phyloP scores from a whole-genome alignment of 1,140 invertebrate genomes.

The Cheumatopsyche charites region DNA sequence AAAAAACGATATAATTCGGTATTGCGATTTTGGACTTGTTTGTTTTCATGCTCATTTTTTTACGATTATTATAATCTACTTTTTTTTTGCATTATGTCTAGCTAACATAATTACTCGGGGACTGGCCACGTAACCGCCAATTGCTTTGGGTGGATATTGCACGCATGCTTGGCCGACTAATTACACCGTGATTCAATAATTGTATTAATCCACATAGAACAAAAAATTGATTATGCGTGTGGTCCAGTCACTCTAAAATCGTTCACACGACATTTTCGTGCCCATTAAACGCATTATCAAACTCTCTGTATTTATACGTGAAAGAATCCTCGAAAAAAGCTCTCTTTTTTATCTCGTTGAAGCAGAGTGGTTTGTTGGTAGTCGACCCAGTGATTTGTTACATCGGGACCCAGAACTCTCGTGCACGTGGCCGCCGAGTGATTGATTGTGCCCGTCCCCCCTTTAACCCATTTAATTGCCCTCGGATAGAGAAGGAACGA shows the following conservation, averaged over 20 bases:
- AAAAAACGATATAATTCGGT: too few species aligned
- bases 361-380: conserved; percentile 11
- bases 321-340: not conserved
- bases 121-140: too few species aligned
- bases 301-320: not conserved
- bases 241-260: not conserved
- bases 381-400: conserved; percentile 8
- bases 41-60: too few species aligned
- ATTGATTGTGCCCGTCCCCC: not conserved
- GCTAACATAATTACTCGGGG: too few species aligned
- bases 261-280: conserved; percentile 7
- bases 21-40: too few species aligned
- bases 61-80: too few species aligned
- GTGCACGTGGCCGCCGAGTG: conserved; percentile 14
- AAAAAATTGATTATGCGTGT: not conserved
- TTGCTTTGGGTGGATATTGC: too few species aligned
- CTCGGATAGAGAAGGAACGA: not conserved
- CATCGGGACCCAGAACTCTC: not conserved
- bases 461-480: conserved; percentile 19
- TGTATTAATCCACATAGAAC: too few species aligned
- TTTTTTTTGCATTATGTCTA: too few species aligned
- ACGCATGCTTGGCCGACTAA: too few species aligned
- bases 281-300: conserved; percentile 16
- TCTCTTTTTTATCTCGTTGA: not conserved
- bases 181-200: too few species aligned